A percentile compares a stretch with the other conserved stretches of the same genome.
These are phyloP conservation scores for Acanthopagrus latus DNA, from an alignment of 2,797 vertebrate species.

Conservation along the genomic window DNA sequence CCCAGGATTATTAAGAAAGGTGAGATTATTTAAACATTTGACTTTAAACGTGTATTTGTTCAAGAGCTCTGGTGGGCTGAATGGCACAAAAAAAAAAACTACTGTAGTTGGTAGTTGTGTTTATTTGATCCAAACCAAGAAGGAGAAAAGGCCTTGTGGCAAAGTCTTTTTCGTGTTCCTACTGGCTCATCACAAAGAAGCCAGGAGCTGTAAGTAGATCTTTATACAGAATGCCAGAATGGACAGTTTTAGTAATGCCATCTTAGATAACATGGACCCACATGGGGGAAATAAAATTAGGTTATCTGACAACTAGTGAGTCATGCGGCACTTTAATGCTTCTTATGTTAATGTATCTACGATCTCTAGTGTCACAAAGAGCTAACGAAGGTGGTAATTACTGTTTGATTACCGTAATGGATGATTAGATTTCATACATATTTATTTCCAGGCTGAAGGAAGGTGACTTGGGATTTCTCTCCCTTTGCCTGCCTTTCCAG, in stretches of 20 bases:
- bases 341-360: too few species aligned
- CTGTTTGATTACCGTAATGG: slow-evolving; percentile 4
- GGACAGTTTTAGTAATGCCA: neutral
- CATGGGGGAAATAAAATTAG: neutral
- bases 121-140: neutral
- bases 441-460: slow-evolving; percentile 36
- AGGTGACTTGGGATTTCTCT: slow-evolving; percentile 14
- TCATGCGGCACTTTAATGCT: neutral
- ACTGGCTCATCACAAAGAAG: neutral
- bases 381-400: slow-evolving; percentile 7
- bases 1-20: too few species aligned
- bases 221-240: neutral
- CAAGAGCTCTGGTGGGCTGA: too few species aligned
- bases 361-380: too few species aligned
- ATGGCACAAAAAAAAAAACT: too few species aligned
- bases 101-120: too few species aligned
- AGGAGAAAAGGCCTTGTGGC: too few species aligned
- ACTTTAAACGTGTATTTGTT: too few species aligned
- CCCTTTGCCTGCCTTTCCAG: slow-evolving; percentile 15
- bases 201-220: neutral
- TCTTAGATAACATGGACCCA: neutral
- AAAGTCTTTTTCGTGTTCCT: neutral
- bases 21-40: too few species aligned
- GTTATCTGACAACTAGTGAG: neutral
- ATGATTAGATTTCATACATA: slow-evolving; percentile 21